Percentiles rank a stretch among this genome's conserved stretches.
Evolutionary conservation across 2,113 vertebrate species (phyloP).

Genomic region (Pelvicachromis taeniatus): DNA sequence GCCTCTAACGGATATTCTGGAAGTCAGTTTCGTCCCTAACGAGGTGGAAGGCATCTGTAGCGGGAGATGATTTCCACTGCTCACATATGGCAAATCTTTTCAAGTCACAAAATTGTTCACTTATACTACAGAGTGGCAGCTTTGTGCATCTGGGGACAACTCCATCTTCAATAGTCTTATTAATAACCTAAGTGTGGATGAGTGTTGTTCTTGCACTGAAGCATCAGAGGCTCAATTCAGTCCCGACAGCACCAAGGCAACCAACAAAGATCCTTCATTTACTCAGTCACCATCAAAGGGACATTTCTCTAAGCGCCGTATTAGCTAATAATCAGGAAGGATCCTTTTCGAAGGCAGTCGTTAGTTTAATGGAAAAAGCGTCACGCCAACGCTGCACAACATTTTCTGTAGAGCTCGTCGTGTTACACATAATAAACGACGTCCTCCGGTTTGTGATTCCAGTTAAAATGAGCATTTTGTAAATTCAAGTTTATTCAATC

Average conservation of each 20-base stretch:
- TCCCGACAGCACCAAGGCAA: neutral
- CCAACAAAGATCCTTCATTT: neutral
- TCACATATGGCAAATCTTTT: neutral
- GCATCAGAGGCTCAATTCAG: neutral
- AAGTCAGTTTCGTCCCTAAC: fast-evolving
- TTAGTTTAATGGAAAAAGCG: neutral
- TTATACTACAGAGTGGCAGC: neutral
- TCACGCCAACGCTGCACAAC: neutral
- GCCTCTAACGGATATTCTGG: fast-evolving
- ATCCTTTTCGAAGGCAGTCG: neutral
- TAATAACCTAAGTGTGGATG: neutral
- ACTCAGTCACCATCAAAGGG: neutral
- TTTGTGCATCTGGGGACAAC: neutral
- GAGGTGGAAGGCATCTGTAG: neutral
- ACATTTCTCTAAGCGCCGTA: neutral
- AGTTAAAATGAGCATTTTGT: neutral
- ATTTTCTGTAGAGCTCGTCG: neutral
- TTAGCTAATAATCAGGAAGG: neutral
- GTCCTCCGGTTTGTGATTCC: neutral
- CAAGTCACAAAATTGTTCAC: neutral
- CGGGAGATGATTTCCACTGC: neutral
- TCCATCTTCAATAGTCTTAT: neutral
- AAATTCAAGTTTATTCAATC: neutral
- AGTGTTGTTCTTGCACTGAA: neutral
- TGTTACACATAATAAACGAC: neutral